phyloP scores from a whole-genome alignment of 1,140 invertebrate species.

The Aleiodes sp. region DNA sequence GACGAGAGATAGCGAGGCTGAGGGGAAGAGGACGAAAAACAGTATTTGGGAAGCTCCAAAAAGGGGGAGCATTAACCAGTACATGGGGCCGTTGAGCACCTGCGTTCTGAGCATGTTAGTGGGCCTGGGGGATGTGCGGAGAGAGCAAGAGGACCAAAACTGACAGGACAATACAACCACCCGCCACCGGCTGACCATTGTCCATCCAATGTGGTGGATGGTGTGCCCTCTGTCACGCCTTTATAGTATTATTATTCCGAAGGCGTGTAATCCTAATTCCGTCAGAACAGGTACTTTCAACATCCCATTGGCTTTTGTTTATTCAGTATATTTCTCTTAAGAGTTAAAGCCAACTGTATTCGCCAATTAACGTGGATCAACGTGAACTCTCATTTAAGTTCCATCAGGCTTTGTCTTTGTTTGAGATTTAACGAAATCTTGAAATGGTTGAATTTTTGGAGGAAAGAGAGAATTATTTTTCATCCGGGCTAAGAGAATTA shows the following conservation, averaged over 20 bases:
- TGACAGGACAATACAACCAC: conserved; percentile 50
- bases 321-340: neutral
- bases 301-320: neutral
- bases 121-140: too few relatives aligned
- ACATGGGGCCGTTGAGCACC: neutral
- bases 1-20: neutral
- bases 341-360: neutral
- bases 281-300: conserved; percentile 31
- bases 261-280: conserved; percentile 50
- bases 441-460: neutral
- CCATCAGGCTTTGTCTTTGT: conserved; percentile 23
- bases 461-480: neutral
- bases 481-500: too few relatives aligned
- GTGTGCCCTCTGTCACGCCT: conserved; percentile 37
- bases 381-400: neutral
- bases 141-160: conserved; percentile 31
- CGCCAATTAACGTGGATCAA: neutral
- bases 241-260: conserved; percentile 44
- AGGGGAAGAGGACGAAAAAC: neutral
- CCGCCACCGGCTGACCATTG: conserved; percentile 52
- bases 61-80: neutral
- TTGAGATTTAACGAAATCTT: neutral
- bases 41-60: neutral
- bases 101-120: neutral
- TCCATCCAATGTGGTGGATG: conserved; percentile 36